Percentiles rank a stretch among this genome's conserved stretches.
Conservation (phyloP, 2,888 invertebrate genomes). For the Drosophila nigricruria region DNA sequence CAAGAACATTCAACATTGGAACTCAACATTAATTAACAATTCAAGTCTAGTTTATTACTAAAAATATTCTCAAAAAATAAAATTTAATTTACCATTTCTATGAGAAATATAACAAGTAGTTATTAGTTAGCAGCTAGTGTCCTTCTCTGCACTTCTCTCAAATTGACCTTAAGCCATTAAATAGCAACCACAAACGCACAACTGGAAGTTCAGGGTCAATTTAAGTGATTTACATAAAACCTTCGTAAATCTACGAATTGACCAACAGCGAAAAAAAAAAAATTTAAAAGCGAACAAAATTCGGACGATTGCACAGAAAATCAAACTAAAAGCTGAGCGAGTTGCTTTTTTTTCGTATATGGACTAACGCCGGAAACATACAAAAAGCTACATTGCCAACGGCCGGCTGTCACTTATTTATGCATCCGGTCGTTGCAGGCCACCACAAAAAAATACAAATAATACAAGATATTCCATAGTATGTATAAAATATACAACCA, state of each 20-base stretch:
- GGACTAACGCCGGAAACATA: slow-evolving; percentile 63
- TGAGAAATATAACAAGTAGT: neutral
- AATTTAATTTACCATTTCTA: too few relatives aligned
- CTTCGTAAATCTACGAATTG: slow-evolving; percentile 38
- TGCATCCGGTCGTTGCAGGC: slow-evolving; percentile 69
- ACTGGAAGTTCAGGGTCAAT: slow-evolving; percentile 53
- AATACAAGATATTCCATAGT: slow-evolving; percentile 3
- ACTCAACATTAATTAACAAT: too few relatives aligned
- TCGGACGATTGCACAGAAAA: slow-evolving; percentile 21
- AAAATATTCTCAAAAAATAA: too few relatives aligned
- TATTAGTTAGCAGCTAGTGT: neutral
- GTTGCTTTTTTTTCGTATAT: slow-evolving; percentile 26
- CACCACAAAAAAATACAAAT: slow-evolving; percentile 36
- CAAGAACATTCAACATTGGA: neutral
- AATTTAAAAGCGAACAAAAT: slow-evolving; percentile 21
- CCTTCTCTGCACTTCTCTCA: slow-evolving; percentile 27
- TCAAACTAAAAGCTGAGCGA: slow-evolving; percentile 47
- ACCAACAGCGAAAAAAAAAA: slow-evolving; percentile 22
- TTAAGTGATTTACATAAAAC: slow-evolving; percentile 53
- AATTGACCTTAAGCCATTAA: slow-evolving; percentile 29
- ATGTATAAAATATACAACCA: slow-evolving; percentile 1
- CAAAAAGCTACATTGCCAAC: slow-evolving; percentile 50
- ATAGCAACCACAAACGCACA: slow-evolving; percentile 1
- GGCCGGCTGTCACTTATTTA: slow-evolving; percentile 76
- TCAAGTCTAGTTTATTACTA: too few relatives aligned